These are phyloP conservation scores for Lanistes nyassanus DNA, from an alignment of 1,140 invertebrate species.

Conservation along the genomic window DNA sequence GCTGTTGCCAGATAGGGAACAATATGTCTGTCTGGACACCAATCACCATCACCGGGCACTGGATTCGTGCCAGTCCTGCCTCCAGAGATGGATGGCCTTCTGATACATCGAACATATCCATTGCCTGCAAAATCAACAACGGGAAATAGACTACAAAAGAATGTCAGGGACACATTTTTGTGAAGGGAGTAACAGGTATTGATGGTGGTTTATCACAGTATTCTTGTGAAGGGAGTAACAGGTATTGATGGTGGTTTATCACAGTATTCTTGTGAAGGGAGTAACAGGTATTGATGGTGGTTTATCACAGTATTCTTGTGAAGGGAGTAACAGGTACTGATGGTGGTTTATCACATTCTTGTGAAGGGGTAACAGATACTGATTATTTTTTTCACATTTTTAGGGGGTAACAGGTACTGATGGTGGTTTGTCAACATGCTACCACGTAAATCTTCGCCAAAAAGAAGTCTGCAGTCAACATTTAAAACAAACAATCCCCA, in stretches of 20 bases:
- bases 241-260: not conserved
- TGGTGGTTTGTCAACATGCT: too few relatives aligned
- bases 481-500: too few relatives aligned
- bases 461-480: too few relatives aligned
- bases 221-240: not conserved
- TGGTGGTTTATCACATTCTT: not conserved
- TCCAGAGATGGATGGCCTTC: constrained; percentile 52
- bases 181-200: not conserved
- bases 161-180: not conserved
- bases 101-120: constrained; percentile 66
- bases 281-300: not conserved
- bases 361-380: not conserved
- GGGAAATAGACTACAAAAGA: not conserved
- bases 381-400: not conserved
- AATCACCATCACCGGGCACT: constrained; percentile 63
- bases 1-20: constrained; percentile 66
- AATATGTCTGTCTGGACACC: constrained; percentile 66
- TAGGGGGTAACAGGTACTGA: not conserved
- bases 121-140: constrained; percentile 51
- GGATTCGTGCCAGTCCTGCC: constrained; percentile 51
- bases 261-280: not conserved
- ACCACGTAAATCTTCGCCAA: too few relatives aligned
- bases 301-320: not conserved
- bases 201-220: not conserved
- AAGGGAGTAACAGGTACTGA: not conserved